Percentiles rank a stretch among this genome's conserved stretches.
Evolutionary conservation across 2,888 invertebrate species (phyloP).

Genomic region (Dryobotodes eremita): DNA sequence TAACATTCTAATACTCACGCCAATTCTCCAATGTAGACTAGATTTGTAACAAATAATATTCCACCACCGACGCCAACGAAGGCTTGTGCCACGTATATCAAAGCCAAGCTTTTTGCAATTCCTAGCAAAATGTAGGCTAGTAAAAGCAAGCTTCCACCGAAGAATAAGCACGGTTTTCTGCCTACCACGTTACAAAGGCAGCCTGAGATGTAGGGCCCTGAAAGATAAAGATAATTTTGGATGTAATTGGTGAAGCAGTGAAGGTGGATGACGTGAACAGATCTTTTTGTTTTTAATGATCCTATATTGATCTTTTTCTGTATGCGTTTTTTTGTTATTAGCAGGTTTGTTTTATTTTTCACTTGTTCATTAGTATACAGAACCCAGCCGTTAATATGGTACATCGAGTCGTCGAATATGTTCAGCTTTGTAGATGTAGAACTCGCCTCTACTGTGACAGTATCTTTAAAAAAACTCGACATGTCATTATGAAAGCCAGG

Average conservation of each 20-base stretch:
- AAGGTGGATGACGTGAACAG: neutral
- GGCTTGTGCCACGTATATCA: slow-evolving; percentile 66
- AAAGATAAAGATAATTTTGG: neutral
- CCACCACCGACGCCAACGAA: slow-evolving; percentile 22
- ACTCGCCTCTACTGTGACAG: too few species aligned
- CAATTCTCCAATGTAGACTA: slow-evolving; percentile 51
- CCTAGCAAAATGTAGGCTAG: slow-evolving; percentile 66
- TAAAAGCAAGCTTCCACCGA: slow-evolving; percentile 62
- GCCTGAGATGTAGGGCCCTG: slow-evolving; percentile 73
- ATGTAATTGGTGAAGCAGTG: neutral
- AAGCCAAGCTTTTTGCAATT: slow-evolving; percentile 60
- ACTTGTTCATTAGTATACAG: too few species aligned
- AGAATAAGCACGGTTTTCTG: slow-evolving; percentile 70
- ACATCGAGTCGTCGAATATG: neutral
- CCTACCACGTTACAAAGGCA: slow-evolving; percentile 73
- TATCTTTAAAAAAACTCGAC: too few species aligned
- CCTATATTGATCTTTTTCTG: too few species aligned
- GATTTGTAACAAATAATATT: slow-evolving; percentile 36
- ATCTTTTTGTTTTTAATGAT: neutral
- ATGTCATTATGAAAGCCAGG: too few species aligned
- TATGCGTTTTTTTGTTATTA: too few species aligned
- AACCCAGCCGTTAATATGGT: too few species aligned
- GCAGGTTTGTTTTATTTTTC: too few species aligned
- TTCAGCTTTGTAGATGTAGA: neutral
- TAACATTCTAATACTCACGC: slow-evolving; percentile 44